phyloP scores from a whole-genome alignment of 2,797 vertebrate genomes.

The Syngnathus rostellatus region DNA sequence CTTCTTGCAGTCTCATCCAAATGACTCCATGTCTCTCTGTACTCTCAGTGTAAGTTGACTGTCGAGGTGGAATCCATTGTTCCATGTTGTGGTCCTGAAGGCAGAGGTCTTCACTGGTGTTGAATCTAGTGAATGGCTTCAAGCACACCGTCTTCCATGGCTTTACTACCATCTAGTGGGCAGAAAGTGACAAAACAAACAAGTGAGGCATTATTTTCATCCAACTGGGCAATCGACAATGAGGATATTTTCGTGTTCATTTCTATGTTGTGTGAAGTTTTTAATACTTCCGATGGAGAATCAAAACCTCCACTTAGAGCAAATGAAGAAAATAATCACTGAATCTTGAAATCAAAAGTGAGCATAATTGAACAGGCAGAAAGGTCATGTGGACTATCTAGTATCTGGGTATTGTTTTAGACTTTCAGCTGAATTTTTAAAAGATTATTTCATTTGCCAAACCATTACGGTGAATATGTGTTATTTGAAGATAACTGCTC shows the following conservation, averaged over 20 bases:
- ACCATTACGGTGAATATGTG: no score
- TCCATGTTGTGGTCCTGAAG: not conserved
- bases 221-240: not conserved
- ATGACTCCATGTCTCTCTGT: not conserved
- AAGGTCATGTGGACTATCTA: no score
- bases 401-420: no score
- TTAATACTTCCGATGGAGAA: no score
- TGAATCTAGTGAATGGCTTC: not conserved
- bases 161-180: slow-evolving; percentile 56
- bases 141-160: slow-evolving; percentile 27
- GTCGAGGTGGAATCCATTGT: not conserved
- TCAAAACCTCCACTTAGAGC: no score
- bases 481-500: no score
- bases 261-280: not conserved
- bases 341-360: no score
- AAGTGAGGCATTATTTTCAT: not conserved
- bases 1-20: not conserved
- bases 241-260: not conserved
- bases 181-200: slow-evolving; percentile 30
- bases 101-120: not conserved
- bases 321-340: no score
- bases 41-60: not conserved
- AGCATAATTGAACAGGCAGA: no score
- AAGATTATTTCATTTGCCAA: no score
- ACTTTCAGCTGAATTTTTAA: no score